phyloP scores from a whole-genome alignment of 2,888 invertebrate genomes.

The Drosophila suboccidentalis region DNA sequence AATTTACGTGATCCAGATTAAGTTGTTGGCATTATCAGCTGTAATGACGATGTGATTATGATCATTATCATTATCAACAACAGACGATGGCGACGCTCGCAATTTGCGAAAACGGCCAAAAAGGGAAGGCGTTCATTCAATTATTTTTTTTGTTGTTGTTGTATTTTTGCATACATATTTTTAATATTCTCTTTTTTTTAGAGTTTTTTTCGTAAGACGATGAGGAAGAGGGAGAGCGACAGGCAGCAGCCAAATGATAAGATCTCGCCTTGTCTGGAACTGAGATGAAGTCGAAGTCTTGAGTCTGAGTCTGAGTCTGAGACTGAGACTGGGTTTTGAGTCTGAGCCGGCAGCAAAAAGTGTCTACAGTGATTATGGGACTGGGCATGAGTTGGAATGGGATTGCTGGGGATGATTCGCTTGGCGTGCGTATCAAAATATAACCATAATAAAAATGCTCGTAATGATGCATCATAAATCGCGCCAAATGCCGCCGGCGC shows the following conservation, averaged over 20 bases:
- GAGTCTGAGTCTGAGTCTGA: slow-evolving; percentile 2
- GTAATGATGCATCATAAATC: slow-evolving; percentile 79
- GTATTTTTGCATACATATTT: slow-evolving; percentile 14
- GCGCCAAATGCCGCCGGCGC: slow-evolving; percentile 61
- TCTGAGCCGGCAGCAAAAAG: slow-evolving; percentile 12
- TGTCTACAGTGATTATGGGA: slow-evolving; percentile 13
- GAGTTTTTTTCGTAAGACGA: slow-evolving; percentile 14
- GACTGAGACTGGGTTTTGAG: slow-evolving; percentile 1
- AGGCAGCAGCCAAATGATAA: slow-evolving; percentile 55
- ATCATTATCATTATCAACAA: slow-evolving; percentile 48
- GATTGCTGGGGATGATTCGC: slow-evolving; percentile 48
- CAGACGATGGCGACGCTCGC: slow-evolving; percentile 22
- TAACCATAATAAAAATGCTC: slow-evolving; percentile 73
- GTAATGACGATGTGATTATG: slow-evolving; percentile 61
- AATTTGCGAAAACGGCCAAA: slow-evolving; percentile 22
- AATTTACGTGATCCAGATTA: slow-evolving; percentile 60
- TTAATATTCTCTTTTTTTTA: slow-evolving; percentile 12
- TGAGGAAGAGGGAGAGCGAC: slow-evolving; percentile 29
- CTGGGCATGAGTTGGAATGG: slow-evolving; percentile 19
- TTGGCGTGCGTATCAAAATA: slow-evolving; percentile 74
- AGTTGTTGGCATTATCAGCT: slow-evolving; percentile 63
- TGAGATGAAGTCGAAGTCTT: not conserved
- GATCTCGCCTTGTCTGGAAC: slow-evolving; percentile 32
- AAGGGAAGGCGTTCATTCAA: slow-evolving; percentile 1
- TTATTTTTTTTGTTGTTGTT: not conserved